Percentiles rank a stretch among this genome's conserved stretches.
Evolutionary conservation across 2,113 vertebrate species (phyloP).

Genomic region (Leucopsar rothschildi): DNA sequence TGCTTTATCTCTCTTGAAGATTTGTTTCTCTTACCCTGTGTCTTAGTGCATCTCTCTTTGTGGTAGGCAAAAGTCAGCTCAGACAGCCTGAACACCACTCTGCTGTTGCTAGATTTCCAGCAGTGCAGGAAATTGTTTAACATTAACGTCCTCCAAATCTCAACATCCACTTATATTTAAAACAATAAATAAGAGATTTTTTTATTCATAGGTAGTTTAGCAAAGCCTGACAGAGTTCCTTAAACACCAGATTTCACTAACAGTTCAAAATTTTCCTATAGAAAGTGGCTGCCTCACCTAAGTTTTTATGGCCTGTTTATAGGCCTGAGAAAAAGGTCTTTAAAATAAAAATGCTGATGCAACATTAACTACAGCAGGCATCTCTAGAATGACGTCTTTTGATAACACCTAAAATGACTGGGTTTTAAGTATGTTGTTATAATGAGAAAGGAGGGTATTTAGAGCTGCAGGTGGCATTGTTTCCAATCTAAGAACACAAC

Average conservation of each 20-base stretch:
- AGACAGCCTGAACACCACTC: not conserved
- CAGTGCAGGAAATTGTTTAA: not conserved
- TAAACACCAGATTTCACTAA: not conserved
- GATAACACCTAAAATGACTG: constrained; percentile 68
- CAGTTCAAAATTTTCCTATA: not conserved
- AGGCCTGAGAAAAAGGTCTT: not conserved
- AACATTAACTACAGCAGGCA: constrained; percentile 35
- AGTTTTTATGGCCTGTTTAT: constrained; percentile 11
- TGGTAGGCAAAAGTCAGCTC: not conserved
- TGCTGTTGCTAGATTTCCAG: not conserved
- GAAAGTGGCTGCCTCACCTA: not conserved
- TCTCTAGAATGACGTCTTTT: constrained; percentile 43
- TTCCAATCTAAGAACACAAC: constrained; percentile 71
- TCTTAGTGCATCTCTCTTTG: not conserved
- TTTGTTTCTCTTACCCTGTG: not conserved
- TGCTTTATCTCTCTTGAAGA: not conserved
- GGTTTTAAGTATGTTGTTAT: constrained; percentile 58
- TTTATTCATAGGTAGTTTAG: not conserved
- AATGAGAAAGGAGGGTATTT: constrained; percentile 60
- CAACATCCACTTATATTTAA: not conserved
- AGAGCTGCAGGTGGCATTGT: constrained; percentile 59
- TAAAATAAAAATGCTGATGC: constrained; percentile 56
- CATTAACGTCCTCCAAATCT: not conserved
- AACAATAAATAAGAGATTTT: not conserved
- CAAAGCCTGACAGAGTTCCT: not conserved